A percentile compares a stretch with the other conserved stretches of the same genome.
Evolutionary conservation across 2,888 invertebrate species (phyloP).

Genomic region (Napeogenes inachia): DNA sequence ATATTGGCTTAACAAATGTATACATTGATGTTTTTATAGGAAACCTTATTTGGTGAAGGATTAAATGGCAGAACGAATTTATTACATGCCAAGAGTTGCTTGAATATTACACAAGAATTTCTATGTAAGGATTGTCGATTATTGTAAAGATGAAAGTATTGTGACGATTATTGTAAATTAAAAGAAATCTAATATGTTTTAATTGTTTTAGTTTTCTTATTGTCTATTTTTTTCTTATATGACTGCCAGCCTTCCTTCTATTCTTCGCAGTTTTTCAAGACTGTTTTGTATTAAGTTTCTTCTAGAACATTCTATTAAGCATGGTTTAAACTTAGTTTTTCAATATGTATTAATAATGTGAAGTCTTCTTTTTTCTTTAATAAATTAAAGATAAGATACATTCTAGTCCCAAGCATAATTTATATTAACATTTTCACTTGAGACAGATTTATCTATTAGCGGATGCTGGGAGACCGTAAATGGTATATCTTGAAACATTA

Average conservation of each 20-base stretch:
- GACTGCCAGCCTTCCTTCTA: no score
- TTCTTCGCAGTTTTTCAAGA: no score
- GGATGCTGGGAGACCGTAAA: slow-evolving; percentile 2
- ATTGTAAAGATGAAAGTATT: no score
- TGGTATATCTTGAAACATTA: neutral
- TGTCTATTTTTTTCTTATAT: no score
- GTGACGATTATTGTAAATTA: no score
- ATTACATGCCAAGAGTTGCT: neutral
- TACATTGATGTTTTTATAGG: slow-evolving; percentile 15
- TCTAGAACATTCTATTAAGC: no score
- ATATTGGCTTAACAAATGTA: slow-evolving; percentile 17
- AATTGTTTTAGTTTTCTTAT: no score
- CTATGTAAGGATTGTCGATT: neutral
- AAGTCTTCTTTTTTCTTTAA: neutral
- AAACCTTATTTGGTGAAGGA: slow-evolving; percentile 12
- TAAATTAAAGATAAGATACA: neutral
- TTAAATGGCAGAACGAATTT: slow-evolving; percentile 6
- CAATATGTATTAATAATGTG: neutral
- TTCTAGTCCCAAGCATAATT: slow-evolving; percentile 2
- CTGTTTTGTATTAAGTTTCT: no score
- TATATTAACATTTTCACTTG: neutral
- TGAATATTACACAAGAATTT: neutral
- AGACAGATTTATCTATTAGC: slow-evolving; percentile 1
- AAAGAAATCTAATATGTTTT: no score
- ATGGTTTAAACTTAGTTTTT: neutral